A percentile compares a stretch with the other conserved stretches of the same genome.
phyloP scores from a whole-genome alignment of 2,888 invertebrate species.

The Mesochorus sp. region DNA sequence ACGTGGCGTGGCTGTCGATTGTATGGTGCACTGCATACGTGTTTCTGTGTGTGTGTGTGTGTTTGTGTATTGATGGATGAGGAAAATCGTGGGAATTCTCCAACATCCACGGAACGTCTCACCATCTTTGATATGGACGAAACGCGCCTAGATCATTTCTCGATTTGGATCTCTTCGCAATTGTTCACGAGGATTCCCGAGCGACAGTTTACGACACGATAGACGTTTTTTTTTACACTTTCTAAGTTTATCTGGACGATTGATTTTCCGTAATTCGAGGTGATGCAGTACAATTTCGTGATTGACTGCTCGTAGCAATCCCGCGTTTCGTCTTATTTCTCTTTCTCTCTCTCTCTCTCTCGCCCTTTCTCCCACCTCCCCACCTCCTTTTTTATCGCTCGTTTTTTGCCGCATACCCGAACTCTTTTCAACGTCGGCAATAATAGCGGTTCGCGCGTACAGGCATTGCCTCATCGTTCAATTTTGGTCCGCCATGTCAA shows the following conservation, averaged over 20 bases:
- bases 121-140: conserved; percentile 33
- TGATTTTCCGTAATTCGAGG: conserved; percentile 70
- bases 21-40: too few relatives aligned
- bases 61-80: conserved; percentile 49
- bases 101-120: conserved; percentile 51
- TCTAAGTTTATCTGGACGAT: conserved; percentile 73
- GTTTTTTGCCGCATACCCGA: conserved; percentile 51
- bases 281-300: conserved; percentile 71
- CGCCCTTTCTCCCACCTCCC: conserved; percentile 12
- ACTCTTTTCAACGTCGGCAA: conserved; percentile 75
- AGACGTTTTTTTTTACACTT: conserved; percentile 74
- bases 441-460: conserved; percentile 80
- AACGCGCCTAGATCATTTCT: not conserved
- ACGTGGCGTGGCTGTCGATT: conserved; percentile 46
- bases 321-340: conserved; percentile 22
- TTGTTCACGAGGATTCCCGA: conserved; percentile 10
- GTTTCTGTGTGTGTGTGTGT: too few relatives aligned
- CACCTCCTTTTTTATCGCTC: not conserved
- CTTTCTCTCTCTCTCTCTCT: conserved; percentile 31
- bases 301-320: conserved; percentile 67
- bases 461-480: conserved; percentile 67
- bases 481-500: too few relatives aligned
- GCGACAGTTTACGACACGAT: not conserved
- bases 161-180: not conserved
- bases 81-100: conserved; percentile 66